Percentiles rank a stretch among this genome's conserved stretches.
These are phyloP conservation scores for Ormia ochracea DNA, from an alignment of 2,888 invertebrate genomes.

Conservation along the genomic window DNA sequence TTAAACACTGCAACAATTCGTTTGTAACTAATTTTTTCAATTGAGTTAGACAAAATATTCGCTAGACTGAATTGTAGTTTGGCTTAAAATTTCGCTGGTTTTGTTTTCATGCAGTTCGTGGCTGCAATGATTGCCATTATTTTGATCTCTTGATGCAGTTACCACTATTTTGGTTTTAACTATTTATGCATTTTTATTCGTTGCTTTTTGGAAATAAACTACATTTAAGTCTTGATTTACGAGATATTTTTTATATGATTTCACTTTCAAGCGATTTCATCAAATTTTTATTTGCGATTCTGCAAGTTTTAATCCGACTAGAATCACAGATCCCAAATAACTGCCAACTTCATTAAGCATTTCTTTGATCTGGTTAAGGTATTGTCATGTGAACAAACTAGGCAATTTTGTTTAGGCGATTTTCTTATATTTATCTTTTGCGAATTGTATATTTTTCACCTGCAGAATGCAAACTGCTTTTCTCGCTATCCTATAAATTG, in stretches of 20 bases:
- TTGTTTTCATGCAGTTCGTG: constrained; percentile 25
- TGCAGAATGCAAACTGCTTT: too few relatives aligned
- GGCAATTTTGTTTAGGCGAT: too few relatives aligned
- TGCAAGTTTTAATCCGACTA: too few relatives aligned
- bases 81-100: constrained; percentile 6
- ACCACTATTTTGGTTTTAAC: constrained; percentile 37
- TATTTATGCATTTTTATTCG: constrained; percentile 37
- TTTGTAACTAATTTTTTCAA: constrained; percentile 51
- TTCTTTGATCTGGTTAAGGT: too few relatives aligned
- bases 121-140: background rate
- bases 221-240: background rate
- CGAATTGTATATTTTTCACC: too few relatives aligned
- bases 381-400: too few relatives aligned
- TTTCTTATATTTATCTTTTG: too few relatives aligned
- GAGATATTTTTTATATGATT: background rate
- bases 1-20: constrained; percentile 49
- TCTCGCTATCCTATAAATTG: too few relatives aligned
- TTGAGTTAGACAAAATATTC: constrained; percentile 44
- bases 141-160: constrained; percentile 32
- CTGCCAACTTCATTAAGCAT: too few relatives aligned
- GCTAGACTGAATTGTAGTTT: constrained; percentile 40
- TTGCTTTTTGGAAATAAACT: constrained; percentile 20
- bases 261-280: background rate
- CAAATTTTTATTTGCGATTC: background rate
- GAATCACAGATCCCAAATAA: too few relatives aligned